These are phyloP conservation scores for Remorina albescens DNA, from an alignment of 2,797 vertebrate species.

Conservation along the genomic window DNA sequence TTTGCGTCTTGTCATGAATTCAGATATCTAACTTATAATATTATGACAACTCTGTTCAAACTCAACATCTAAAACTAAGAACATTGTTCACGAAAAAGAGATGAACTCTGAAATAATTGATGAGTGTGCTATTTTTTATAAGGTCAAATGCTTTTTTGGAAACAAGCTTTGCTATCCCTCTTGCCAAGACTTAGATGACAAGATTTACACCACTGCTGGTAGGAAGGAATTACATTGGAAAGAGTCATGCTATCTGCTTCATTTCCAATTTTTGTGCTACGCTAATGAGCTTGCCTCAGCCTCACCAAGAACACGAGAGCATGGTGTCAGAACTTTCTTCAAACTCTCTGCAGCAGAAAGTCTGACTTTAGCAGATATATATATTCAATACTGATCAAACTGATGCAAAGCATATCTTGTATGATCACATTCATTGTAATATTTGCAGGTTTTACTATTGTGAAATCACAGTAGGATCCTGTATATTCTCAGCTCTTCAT, in stretches of 20 bases:
- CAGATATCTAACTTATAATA: not conserved
- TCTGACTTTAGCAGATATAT: not conserved
- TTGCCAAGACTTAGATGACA: too few species aligned
- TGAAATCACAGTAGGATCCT: slow-evolving; percentile 13
- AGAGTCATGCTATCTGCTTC: too few species aligned
- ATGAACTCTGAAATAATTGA: too few species aligned
- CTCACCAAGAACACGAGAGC: not conserved
- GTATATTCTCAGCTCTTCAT: slow-evolving; percentile 3
- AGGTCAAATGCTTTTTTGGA: too few species aligned
- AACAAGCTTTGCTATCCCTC: too few species aligned
- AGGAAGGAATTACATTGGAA: too few species aligned
- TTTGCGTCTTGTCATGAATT: not conserved
- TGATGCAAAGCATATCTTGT: not conserved
- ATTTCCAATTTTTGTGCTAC: not conserved
- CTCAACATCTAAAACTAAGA: not conserved
- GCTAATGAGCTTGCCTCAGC: not conserved
- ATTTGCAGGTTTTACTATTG: slow-evolving; percentile 26
- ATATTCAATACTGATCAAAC: not conserved
- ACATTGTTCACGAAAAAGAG: not conserved
- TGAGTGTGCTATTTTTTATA: too few species aligned
- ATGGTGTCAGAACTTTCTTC: not conserved
- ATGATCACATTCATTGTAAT: not conserved
- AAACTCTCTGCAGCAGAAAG: not conserved
- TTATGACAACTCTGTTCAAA: not conserved
- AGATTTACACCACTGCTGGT: too few species aligned